phyloP scores from a whole-genome alignment of 2,888 invertebrate species.

The Thereva nobilitata region DNA sequence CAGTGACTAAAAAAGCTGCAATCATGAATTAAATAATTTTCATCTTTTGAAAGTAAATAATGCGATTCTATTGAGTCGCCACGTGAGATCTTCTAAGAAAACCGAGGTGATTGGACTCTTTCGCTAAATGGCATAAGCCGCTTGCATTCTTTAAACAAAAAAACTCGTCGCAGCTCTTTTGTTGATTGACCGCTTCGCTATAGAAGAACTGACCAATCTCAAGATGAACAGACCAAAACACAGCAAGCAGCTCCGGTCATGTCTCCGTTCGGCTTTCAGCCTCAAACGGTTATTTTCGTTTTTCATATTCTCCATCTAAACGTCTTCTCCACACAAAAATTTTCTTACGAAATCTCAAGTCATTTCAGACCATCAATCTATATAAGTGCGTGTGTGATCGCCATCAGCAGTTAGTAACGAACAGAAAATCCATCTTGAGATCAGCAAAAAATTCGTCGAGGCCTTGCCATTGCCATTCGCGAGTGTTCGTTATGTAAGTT shows the following conservation, averaged over 20 bases:
- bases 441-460: slow-evolving; percentile 32
- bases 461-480: slow-evolving; percentile 36
- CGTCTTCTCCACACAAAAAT: slow-evolving; percentile 30
- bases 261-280: slow-evolving; percentile 22
- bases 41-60: no score
- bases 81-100: no score
- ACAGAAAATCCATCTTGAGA: slow-evolving; percentile 33
- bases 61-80: no score
- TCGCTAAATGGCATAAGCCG: slow-evolving; percentile 24
- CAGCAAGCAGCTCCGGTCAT: slow-evolving; percentile 26
- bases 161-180: slow-evolving; percentile 30
- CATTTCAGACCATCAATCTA: slow-evolving; percentile 38
- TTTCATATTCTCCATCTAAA: slow-evolving; percentile 8
- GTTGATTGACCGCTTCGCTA: slow-evolving; percentile 36
- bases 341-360: slow-evolving; percentile 35
- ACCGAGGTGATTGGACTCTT: slow-evolving; percentile 26
- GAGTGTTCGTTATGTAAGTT: slow-evolving; percentile 36
- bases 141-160: slow-evolving; percentile 28
- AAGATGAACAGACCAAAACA: slow-evolving; percentile 28
- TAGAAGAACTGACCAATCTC: slow-evolving; percentile 35
- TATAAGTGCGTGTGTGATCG: slow-evolving; percentile 35
- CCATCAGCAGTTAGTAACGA: slow-evolving; percentile 20
- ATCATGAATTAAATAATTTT: no score
- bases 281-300: slow-evolving; percentile 36
- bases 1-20: no score